Evolutionary conservation across 2,113 vertebrate species (phyloP).

Genomic region (Lasiurus cinereus): DNA sequence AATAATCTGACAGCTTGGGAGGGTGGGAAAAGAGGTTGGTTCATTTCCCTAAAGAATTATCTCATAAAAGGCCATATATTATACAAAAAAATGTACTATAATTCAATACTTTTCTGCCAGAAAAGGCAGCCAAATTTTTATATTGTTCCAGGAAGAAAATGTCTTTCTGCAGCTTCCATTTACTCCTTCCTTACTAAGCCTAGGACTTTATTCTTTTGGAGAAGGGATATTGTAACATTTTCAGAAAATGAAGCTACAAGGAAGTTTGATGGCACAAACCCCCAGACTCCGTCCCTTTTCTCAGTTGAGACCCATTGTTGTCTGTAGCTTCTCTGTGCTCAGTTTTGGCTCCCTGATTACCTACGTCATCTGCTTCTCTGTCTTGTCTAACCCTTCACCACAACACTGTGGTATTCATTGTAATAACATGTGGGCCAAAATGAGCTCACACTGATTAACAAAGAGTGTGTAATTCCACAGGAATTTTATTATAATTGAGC

Average conservation of each 20-base stretch:
- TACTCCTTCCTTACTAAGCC: slow-evolving; percentile 61
- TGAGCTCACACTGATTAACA: slow-evolving; percentile 79
- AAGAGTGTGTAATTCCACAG: slow-evolving; percentile 66
- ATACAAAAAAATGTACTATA: slow-evolving; percentile 36
- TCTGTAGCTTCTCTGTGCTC: neutral
- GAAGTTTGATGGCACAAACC: neutral
- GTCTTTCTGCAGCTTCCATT: slow-evolving; percentile 68
- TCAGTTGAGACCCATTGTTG: neutral
- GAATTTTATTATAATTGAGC: slow-evolving; percentile 84
- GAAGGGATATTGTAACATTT: neutral
- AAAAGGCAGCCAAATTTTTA: slow-evolving; percentile 70
- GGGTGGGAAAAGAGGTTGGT: slow-evolving; percentile 65
- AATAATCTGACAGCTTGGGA: slow-evolving; percentile 57
- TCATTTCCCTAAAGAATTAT: slow-evolving; percentile 73
- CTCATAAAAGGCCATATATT: slow-evolving; percentile 67
- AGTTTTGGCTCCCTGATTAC: neutral
- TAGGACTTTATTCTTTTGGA: slow-evolving; percentile 21
- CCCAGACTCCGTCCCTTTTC: neutral
- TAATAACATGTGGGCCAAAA: slow-evolving; percentile 53
- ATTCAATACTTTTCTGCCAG: slow-evolving; percentile 71
- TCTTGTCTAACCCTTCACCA: slow-evolving; percentile 57
- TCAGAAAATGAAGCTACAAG: slow-evolving; percentile 4
- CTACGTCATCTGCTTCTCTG: slow-evolving; percentile 57
- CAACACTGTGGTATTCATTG: neutral
- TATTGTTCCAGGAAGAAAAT: slow-evolving; percentile 69